phyloP scores from a whole-genome alignment of 2,888 invertebrate genomes.

The Oegoconia quadripuncta region DNA sequence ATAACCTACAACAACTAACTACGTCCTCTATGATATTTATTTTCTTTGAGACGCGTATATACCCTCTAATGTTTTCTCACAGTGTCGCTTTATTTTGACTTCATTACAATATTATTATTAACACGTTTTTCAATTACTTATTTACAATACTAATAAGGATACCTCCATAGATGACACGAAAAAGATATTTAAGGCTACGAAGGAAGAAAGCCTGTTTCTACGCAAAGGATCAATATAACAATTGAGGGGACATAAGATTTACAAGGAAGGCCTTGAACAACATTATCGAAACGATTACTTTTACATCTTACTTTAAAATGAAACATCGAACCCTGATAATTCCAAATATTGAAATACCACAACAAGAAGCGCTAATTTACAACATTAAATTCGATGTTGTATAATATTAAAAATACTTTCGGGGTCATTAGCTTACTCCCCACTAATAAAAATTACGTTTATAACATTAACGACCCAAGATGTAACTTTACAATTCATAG shows the following conservation, averaged over 20 bases:
- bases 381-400: slow-evolving; percentile 76
- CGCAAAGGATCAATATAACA: slow-evolving; percentile 39
- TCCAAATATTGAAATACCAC: slow-evolving; percentile 68
- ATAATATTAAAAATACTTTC: slow-evolving; percentile 51
- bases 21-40: slow-evolving; percentile 70
- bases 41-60: slow-evolving; percentile 62
- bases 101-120: slow-evolving; percentile 68
- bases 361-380: slow-evolving; percentile 67
- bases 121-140: slow-evolving; percentile 69
- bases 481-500: no score
- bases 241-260: slow-evolving; percentile 34
- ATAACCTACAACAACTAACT: slow-evolving; percentile 67
- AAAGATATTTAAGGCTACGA: slow-evolving; percentile 40
- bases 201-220: slow-evolving; percentile 48
- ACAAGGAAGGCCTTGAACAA: slow-evolving; percentile 41
- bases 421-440: slow-evolving; percentile 43
- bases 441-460: slow-evolving; percentile 42
- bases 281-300: slow-evolving; percentile 40
- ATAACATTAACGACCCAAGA: not conserved
- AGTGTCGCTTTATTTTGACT: slow-evolving; percentile 79
- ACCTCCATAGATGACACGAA: slow-evolving; percentile 40
- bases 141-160: slow-evolving; percentile 53
- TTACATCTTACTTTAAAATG: slow-evolving; percentile 58
- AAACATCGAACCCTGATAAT: slow-evolving; percentile 75
- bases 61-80: slow-evolving; percentile 76